A percentile compares a stretch with the other conserved stretches of the same genome.
Conservation (phyloP, 2,888 invertebrate genomes). For the Ichneumoninae sp. region DNA sequence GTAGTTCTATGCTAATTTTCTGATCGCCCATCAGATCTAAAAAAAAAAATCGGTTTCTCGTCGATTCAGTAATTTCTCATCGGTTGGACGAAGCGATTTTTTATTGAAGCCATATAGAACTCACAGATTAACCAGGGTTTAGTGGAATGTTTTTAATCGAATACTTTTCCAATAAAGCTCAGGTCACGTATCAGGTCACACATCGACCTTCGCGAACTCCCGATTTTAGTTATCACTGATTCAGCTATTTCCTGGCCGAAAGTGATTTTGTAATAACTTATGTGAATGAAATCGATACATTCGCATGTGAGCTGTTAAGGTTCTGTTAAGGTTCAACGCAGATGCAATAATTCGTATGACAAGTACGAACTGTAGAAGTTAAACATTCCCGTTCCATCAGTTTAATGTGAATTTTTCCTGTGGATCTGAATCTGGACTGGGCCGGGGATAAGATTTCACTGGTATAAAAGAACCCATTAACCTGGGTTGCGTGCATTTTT, state of each 20-base stretch:
- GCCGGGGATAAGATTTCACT: neutral
- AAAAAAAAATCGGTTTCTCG: neutral
- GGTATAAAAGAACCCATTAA: neutral
- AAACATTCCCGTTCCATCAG: too few relatives aligned
- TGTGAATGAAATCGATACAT: too few relatives aligned
- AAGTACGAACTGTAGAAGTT: too few relatives aligned
- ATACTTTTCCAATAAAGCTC: neutral
- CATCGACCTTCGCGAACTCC: too few relatives aligned
- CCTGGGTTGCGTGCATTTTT: too few relatives aligned
- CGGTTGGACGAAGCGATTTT: neutral
- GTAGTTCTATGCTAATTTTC: conserved; percentile 11
- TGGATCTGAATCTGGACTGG: neutral
- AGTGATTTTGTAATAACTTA: too few relatives aligned
- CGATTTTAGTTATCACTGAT: too few relatives aligned
- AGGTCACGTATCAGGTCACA: neutral
- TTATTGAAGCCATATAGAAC: neutral
- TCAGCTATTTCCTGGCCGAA: too few relatives aligned
- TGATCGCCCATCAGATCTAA: neutral
- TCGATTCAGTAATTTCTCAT: neutral
- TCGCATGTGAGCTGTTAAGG: too few relatives aligned
- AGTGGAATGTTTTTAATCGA: neutral
- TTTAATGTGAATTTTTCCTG: too few relatives aligned
- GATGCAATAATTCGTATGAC: too few relatives aligned
- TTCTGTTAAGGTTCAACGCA: too few relatives aligned
- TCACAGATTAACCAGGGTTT: neutral